phyloP scores from a whole-genome alignment of 30 jellyfish, hydroid and myxozoan species.

The Nemopilema nomurai region DNA sequence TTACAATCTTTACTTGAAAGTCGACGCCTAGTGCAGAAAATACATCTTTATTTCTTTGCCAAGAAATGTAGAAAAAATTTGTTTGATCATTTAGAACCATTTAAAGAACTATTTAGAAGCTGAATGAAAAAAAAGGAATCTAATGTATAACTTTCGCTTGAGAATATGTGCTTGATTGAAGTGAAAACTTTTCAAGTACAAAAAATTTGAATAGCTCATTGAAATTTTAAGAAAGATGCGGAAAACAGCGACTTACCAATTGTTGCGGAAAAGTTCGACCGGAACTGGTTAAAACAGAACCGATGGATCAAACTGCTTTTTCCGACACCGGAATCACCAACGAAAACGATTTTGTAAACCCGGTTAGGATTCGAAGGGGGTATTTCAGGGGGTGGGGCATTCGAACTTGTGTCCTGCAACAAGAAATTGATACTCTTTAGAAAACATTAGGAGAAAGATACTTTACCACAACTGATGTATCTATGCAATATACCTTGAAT shows the following conservation, averaged over 20 bases:
- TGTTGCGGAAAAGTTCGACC: slow-evolving; percentile 87
- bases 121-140: too few species aligned
- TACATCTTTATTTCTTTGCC: not conserved
- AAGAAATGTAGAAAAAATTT: too few species aligned
- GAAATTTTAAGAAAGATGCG: too few species aligned
- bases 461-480: too few species aligned
- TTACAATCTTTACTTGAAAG: slow-evolving; percentile 83
- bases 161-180: too few species aligned
- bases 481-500: too few species aligned
- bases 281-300: slow-evolving; percentile 85
- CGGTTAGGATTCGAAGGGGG: slow-evolving; percentile 92
- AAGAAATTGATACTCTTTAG: not conserved
- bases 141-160: too few species aligned
- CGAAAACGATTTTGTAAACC: slow-evolving; percentile 88
- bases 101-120: too few species aligned
- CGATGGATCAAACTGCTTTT: slow-evolving; percentile 97
- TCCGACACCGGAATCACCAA: slow-evolving; percentile 97
- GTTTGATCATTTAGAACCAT: too few species aligned
- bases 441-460: too few species aligned
- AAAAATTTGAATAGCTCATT: not conserved
- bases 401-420: slow-evolving; percentile 12
- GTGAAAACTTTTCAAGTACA: not conserved
- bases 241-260: slow-evolving; percentile 63
- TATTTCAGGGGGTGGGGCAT: slow-evolving; percentile 23
- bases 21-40: slow-evolving; percentile 71